Conservation (phyloP, 2,797 vertebrate genomes). For the Channallabes apus region DNA sequence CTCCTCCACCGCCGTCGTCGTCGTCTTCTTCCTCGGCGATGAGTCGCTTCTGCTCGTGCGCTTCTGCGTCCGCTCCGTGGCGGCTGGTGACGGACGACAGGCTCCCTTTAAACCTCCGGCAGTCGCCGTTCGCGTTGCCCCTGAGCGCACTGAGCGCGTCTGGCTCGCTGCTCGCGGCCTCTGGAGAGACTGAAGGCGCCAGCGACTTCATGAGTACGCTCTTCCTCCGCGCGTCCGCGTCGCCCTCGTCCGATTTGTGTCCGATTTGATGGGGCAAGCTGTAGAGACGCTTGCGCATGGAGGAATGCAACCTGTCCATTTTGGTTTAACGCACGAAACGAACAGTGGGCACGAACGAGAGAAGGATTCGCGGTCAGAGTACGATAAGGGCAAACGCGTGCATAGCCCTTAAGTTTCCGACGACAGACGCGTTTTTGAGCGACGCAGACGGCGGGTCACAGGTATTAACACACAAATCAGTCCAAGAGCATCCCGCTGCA, state of each 20-base stretch:
- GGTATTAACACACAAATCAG: conserved; percentile 65
- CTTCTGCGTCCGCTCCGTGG: conserved; percentile 79
- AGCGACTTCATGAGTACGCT: conserved; percentile 86
- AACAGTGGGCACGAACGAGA: conserved; percentile 16
- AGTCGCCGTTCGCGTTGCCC: conserved; percentile 95
- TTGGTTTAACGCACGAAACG: conserved; percentile 57
- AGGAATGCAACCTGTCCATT: conserved; percentile 93
- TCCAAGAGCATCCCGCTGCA: conserved; percentile 51
- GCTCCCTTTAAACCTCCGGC: conserved; percentile 87
- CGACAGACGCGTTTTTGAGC: not conserved
- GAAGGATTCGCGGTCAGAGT: conserved; percentile 59
- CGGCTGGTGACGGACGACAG: conserved; percentile 88
- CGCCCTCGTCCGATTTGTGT: conserved; percentile 78
- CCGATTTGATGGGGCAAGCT: conserved; percentile 94
- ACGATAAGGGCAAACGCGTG: conserved; percentile 36
- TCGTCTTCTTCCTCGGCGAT: conserved; percentile 76
- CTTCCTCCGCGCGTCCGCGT: conserved; percentile 87
- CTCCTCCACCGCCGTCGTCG: not conserved
- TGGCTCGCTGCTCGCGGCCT: conserved; percentile 77
- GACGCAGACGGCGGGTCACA: conserved; percentile 62
- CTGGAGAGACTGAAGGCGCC: conserved; percentile 79
- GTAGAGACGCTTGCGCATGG: conserved; percentile 97
- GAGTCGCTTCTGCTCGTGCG: conserved; percentile 84
- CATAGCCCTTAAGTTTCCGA: conserved; percentile 30
- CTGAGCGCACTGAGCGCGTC: conserved; percentile 74